Conservation (phyloP, 1,140 invertebrate genomes). For the Piezodorus guildinii region DNA sequence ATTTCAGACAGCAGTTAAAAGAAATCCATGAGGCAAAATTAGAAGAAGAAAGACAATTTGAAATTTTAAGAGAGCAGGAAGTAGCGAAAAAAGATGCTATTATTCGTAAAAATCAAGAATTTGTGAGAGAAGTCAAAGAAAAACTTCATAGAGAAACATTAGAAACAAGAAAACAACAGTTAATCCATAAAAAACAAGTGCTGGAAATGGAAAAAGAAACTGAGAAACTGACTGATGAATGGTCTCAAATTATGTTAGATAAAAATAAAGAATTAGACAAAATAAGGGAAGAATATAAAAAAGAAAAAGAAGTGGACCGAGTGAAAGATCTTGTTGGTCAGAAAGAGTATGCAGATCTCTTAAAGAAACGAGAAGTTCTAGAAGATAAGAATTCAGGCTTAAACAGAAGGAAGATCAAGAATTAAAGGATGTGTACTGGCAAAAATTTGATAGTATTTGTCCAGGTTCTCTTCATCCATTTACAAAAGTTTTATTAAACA, state of each 20-base stretch:
- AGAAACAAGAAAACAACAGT: background rate
- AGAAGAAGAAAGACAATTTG: slow-evolving; percentile 1
- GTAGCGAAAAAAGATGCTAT: background rate
- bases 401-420: background rate
- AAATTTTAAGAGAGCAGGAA: background rate
- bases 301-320: background rate
- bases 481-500: background rate
- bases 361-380: background rate
- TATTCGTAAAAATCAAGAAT: background rate
- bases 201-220: background rate
- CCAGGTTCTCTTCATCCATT: background rate
- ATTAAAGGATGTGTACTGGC: background rate
- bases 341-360: background rate
- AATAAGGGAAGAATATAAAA: background rate
- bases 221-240: background rate
- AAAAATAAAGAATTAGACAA: background rate
- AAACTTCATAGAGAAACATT: slow-evolving; percentile 4
- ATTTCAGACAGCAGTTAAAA: background rate
- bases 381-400: background rate
- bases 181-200: background rate
- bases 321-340: background rate
- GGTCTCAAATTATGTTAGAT: background rate
- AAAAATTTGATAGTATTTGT: background rate
- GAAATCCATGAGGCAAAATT: background rate
- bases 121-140: background rate